Evolutionary conservation across 2,888 invertebrate species (phyloP).

Genomic region (Epiblema foenella): DNA sequence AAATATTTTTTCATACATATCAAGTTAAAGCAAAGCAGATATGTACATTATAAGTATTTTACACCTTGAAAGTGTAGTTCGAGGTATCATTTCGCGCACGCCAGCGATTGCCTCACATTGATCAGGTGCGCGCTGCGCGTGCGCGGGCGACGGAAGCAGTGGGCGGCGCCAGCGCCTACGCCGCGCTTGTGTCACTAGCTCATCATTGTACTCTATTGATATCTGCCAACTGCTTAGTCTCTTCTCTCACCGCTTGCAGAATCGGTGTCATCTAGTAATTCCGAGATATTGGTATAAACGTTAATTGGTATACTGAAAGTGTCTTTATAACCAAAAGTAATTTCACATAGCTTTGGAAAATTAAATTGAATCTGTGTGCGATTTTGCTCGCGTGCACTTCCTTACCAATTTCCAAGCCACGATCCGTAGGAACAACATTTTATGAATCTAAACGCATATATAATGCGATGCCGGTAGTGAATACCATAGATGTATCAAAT

Average conservation of each 20-base stretch:
- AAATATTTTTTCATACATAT: too few relatives aligned
- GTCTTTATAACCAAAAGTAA: too few relatives aligned
- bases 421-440: too few relatives aligned
- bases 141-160: constrained; percentile 79
- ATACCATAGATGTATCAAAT: background rate
- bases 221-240: background rate
- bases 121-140: constrained; percentile 71
- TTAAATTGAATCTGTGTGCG: too few relatives aligned
- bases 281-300: background rate
- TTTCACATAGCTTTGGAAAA: too few relatives aligned
- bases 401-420: too few relatives aligned
- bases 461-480: too few relatives aligned
- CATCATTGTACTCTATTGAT: constrained; percentile 53
- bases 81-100: constrained; percentile 42
- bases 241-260: background rate
- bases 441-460: too few relatives aligned
- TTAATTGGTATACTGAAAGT: too few relatives aligned
- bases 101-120: constrained; percentile 64
- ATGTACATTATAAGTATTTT: background rate
- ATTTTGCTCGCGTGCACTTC: too few relatives aligned
- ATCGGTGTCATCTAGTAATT: background rate
- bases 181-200: constrained; percentile 77
- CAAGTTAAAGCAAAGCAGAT: too few relatives aligned
- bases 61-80: constrained; percentile 8
- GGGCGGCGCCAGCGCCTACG: constrained; percentile 77